These are phyloP conservation scores for Furcifer pardalis DNA, from an alignment of 2,797 vertebrate genomes.

Conservation along the genomic window DNA sequence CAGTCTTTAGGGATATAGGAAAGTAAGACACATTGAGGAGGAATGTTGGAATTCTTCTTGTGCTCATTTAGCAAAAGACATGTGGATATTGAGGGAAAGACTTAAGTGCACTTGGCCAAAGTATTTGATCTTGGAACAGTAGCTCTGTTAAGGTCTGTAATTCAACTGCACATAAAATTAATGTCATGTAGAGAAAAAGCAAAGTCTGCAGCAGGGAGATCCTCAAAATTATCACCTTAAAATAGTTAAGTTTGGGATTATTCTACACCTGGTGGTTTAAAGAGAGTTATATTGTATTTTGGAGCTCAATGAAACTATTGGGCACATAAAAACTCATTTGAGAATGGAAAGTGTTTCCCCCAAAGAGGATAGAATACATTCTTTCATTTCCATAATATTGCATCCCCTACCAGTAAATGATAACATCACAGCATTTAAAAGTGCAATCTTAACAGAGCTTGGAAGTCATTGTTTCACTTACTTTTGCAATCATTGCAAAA, in stretches of 20 bases:
- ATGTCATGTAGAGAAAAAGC: not conserved
- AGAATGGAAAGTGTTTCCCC: not conserved
- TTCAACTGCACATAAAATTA: not conserved
- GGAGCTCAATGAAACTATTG: not conserved
- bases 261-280: not conserved
- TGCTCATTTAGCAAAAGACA: not conserved
- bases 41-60: not conserved
- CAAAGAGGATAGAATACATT: not conserved
- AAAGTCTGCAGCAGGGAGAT: not conserved
- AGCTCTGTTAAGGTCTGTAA: not conserved
- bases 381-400: not conserved
- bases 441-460: not conserved
- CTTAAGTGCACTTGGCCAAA: not conserved
- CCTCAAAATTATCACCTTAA: not conserved
- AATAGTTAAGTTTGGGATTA: not conserved
- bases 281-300: not conserved
- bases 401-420: not conserved
- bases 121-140: not conserved
- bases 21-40: not conserved
- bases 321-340: not conserved
- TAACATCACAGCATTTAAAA: not conserved
- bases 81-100: not conserved
- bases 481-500: not conserved
- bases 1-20: slow-evolving; percentile 2
- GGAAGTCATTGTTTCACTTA: not conserved